phyloP scores from a whole-genome alignment of 1,140 invertebrate genomes.

The Drosophila murphyi region DNA sequence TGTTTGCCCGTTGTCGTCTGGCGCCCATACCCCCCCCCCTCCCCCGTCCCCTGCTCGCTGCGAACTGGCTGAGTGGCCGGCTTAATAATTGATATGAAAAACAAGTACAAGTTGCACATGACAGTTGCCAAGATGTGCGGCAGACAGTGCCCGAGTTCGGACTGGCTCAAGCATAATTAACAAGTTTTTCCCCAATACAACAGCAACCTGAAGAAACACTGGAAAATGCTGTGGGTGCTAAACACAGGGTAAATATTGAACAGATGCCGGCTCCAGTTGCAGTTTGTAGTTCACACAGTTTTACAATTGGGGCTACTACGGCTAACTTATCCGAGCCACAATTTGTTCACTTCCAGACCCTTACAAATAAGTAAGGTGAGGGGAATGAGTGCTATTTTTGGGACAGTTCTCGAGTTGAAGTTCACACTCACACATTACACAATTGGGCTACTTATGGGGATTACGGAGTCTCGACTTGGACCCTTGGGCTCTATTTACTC shows the following conservation, averaged over 20 bases:
- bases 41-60: neutral
- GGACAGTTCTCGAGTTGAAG: conserved; percentile 33
- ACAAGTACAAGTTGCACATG: conserved; percentile 61
- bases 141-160: conserved; percentile 2
- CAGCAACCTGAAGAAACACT: conserved; percentile 27
- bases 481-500: conserved; percentile 25
- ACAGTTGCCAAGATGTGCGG: conserved; percentile 56
- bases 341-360: conserved; percentile 17
- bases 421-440: conserved; percentile 44
- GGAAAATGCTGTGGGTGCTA: conserved; percentile 60
- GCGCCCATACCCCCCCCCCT: conserved; percentile 24
- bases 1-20: conserved; percentile 67
- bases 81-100: conserved; percentile 82
- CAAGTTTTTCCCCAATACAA: conserved; percentile 64
- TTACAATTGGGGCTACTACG: conserved; percentile 25
- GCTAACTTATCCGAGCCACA: neutral
- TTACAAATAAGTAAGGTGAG: neutral
- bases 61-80: conserved; percentile 40
- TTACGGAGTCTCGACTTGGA: conserved; percentile 41
- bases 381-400: conserved; percentile 12
- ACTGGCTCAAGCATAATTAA: conserved; percentile 72
- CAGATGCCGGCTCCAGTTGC: conserved; percentile 43
- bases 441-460: conserved; percentile 69
- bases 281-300: conserved; percentile 54
- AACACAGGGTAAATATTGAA: conserved; percentile 66